Percentiles rank a stretch among this genome's conserved stretches.
Conservation (phyloP, 2,888 invertebrate genomes). For the Athalia rosae region DNA sequence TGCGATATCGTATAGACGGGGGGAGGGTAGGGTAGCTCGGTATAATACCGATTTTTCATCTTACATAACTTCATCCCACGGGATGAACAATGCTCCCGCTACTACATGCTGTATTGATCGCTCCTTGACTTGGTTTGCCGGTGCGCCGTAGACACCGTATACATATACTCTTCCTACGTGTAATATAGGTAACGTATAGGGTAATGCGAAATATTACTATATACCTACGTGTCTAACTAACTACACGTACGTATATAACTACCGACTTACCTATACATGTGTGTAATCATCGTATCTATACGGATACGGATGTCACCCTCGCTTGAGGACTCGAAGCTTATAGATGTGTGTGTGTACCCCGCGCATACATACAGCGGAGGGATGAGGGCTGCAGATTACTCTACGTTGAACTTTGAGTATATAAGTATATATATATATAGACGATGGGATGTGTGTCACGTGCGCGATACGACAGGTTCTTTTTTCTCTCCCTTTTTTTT, state of each 20-base stretch:
- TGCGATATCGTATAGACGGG: too few species aligned
- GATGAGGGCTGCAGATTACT: not conserved
- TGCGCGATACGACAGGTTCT: not conserved
- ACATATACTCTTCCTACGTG: conserved; percentile 6
- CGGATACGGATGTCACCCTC: conserved; percentile 6
- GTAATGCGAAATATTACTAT: too few species aligned
- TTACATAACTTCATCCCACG: conserved; percentile 24
- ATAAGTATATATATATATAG: too few species aligned
- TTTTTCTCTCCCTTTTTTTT: too few species aligned
- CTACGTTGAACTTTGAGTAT: not conserved
- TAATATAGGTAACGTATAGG: too few species aligned
- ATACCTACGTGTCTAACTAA: too few species aligned
- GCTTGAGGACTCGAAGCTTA: conserved; percentile 1
- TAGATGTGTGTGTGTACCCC: too few species aligned
- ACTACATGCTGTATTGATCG: conserved; percentile 62
- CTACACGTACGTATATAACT: not conserved
- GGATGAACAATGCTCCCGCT: conserved; percentile 53
- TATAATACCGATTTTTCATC: not conserved
- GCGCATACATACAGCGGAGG: not conserved
- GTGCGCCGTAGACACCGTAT: conserved; percentile 18
- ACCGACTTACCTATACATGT: not conserved
- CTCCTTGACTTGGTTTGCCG: conserved; percentile 46
- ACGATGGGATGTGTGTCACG: conserved; percentile 10
- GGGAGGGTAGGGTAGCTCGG: too few species aligned
- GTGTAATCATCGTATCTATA: conserved; percentile 2